Evolutionary conservation across 2,797 vertebrate species (phyloP).

Genomic region (Adelosebastes latens): DNA sequence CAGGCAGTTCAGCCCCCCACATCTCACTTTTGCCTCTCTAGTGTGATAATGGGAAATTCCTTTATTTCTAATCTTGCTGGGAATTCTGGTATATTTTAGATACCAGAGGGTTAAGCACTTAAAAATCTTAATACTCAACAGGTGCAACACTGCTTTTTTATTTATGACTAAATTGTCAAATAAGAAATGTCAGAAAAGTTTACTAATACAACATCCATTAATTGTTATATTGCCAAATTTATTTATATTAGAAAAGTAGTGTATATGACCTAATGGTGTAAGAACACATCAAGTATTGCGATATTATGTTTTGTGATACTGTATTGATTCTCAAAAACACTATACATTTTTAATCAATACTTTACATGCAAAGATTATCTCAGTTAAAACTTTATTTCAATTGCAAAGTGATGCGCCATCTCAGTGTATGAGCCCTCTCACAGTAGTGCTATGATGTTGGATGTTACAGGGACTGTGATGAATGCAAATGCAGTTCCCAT

Average conservation of each 20-base stretch:
- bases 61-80: conserved; percentile 66
- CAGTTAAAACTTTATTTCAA: too few relatives aligned
- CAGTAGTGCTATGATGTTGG: too few relatives aligned
- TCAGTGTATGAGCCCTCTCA: too few relatives aligned
- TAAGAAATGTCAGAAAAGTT: background rate
- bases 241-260: background rate
- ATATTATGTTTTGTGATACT: too few relatives aligned
- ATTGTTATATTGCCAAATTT: background rate
- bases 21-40: conserved; percentile 83
- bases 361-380: too few relatives aligned
- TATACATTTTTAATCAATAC: too few relatives aligned
- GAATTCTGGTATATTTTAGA: conserved; percentile 62
- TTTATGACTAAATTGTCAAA: background rate
- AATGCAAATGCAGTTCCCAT: too few relatives aligned
- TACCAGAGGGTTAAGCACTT: conserved; percentile 24
- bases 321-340: too few relatives aligned
- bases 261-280: background rate
- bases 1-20: conserved; percentile 85
- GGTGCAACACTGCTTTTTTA: conserved; percentile 16
- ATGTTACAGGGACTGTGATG: too few relatives aligned
- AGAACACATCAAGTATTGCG: too few relatives aligned
- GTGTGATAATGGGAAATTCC: conserved; percentile 78
- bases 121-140: conserved; percentile 42
- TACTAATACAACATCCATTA: background rate
- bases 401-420: too few relatives aligned